These are phyloP conservation scores for Drosophila neotestacea DNA, from an alignment of 2,888 invertebrate genomes.

Conservation along the genomic window DNA sequence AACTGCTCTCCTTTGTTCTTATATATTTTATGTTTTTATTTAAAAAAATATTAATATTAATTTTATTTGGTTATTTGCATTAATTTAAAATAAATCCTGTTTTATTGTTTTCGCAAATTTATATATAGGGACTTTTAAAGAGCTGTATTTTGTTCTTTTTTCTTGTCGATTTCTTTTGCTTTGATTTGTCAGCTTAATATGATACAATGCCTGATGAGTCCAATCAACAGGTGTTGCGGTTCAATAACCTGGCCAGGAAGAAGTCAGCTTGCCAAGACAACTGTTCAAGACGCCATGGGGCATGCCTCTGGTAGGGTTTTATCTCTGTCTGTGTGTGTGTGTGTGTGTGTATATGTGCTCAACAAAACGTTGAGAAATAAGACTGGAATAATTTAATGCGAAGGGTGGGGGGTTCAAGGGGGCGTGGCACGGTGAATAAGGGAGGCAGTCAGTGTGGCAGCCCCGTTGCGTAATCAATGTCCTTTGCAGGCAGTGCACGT, in stretches of 20 bases:
- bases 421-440: slow-evolving; percentile 28
- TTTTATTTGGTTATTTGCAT: no score
- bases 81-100: background rate
- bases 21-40: no score
- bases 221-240: slow-evolving; percentile 74
- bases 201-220: slow-evolving; percentile 50
- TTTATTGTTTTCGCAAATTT: no score
- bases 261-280: slow-evolving; percentile 41
- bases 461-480: slow-evolving; percentile 75
- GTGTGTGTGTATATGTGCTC: slow-evolving; percentile 27
- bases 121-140: no score
- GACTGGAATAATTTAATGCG: slow-evolving; percentile 63
- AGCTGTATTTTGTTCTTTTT: no score
- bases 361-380: slow-evolving; percentile 63
- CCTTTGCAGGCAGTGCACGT: slow-evolving; percentile 76
- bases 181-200: slow-evolving; percentile 35
- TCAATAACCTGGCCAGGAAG: slow-evolving; percentile 68
- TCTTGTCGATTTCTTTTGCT: background rate
- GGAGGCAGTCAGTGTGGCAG: slow-evolving; percentile 34
- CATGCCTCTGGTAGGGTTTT: slow-evolving; percentile 20
- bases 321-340: slow-evolving; percentile 3
- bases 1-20: no score
- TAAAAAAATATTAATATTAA: no score
- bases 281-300: slow-evolving; percentile 27
- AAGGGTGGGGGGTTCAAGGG: background rate